Evolutionary conservation across 2,113 vertebrate genomes (phyloP), one percentile per base, ranked within the genome.

Genomic region (Chinchilla lanigera): DNA sequence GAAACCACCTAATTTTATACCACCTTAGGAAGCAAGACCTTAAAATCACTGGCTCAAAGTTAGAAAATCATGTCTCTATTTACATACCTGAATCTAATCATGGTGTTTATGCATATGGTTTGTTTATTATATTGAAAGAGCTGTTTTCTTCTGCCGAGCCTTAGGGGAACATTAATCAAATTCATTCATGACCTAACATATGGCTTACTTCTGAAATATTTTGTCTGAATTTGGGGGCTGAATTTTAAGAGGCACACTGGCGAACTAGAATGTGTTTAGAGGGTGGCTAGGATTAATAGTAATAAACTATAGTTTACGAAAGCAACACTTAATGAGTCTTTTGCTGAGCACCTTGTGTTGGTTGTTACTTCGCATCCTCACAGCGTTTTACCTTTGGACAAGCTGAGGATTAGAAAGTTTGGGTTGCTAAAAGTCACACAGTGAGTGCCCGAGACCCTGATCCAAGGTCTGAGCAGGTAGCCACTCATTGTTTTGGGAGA

Each of bases 21-120:
- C 96, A 98, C n/a, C 71, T 85, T 19, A 9, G 96, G 97, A 97
- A 98, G 96, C 84, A 80, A 88, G 97, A 95, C 95, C 30, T 97
- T 94, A 83, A 95, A 97, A 90, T 95, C 97, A 97, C 97, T 52
- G 96, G 54, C 52, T 88, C 28, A 8, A 77, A 93, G 86, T 95
- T 89, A 95, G 63, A 78, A 95, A 93, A 71, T 69, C 60, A 58
- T 78, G 24, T 93, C 69, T 83, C 38, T 73, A 24, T 96, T 90
- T 94, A 80, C 69, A 73, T 91, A 96, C 63, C 75, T 80, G 80
- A 93, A 92, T 87, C 84, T 81, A 96, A 91, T 96, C 92, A 96
- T 54, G 35, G 56, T 75, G 69, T 38, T 93, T 93, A 92, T 92
- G 86, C n/a, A 54, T 85, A 85, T 77, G 50, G 16, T 71, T 96